These are phyloP conservation scores for Gouania willdenowi DNA, from an alignment of 2,797 vertebrate species.

Conservation along the genomic window DNA sequence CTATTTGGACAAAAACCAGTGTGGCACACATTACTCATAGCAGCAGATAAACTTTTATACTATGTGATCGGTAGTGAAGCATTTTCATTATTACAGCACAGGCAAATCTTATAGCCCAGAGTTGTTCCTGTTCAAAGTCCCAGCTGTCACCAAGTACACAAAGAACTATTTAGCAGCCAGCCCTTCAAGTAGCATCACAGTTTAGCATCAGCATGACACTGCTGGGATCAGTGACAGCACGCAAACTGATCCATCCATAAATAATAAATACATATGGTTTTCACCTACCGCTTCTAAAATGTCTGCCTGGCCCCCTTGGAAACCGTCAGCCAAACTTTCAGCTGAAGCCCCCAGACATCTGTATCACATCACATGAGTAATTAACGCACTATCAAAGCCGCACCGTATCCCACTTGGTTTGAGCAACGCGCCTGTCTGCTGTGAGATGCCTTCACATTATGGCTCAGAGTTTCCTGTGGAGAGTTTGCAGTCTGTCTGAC, in stretches of 20 bases:
- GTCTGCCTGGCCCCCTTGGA: conserved; percentile 80
- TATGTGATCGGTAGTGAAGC: conserved; percentile 50
- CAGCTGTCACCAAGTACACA: conserved; percentile 80
- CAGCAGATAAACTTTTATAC: conserved; percentile 62
- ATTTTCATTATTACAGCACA: conserved; percentile 64
- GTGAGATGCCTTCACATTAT: conserved; percentile 76
- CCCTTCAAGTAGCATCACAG: conserved; percentile 81
- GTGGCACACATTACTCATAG: conserved; percentile 3
- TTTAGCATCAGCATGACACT: conserved; percentile 78
- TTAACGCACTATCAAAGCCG: conserved; percentile 84
- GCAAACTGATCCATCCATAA: conserved; percentile 77
- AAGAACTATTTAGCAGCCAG: conserved; percentile 82
- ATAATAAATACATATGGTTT: conserved; percentile 84
- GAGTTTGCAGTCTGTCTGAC: conserved; percentile 61
- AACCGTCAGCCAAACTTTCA: conserved; percentile 82
- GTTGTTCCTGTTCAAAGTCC: conserved; percentile 78
- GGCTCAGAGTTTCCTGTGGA: conserved; percentile 77
- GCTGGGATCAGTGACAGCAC: conserved; percentile 77
- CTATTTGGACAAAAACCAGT: conserved; percentile 29
- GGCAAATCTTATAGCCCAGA: conserved; percentile 66
- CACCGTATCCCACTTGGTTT: conserved; percentile 79
- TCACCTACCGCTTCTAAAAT: conserved; percentile 85
- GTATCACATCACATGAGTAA: conserved; percentile 85
- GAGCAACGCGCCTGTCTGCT: conserved; percentile 75
- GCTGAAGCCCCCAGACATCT: conserved; percentile 83